A percentile compares a stretch with the other conserved stretches of the same genome.
phyloP scores from a whole-genome alignment of 2,797 vertebrate genomes.

The Melanitta fusca region DNA sequence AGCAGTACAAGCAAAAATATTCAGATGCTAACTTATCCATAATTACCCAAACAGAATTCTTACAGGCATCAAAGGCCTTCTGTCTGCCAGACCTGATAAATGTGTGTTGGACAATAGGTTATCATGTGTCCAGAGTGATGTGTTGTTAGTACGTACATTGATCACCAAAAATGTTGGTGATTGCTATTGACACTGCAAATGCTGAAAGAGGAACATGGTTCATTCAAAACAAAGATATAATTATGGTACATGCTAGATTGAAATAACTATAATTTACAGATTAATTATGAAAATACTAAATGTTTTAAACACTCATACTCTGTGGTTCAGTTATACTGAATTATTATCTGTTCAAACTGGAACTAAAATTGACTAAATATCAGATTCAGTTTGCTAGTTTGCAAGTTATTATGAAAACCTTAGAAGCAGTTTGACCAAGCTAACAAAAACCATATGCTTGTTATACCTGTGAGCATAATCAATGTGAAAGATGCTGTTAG shows the following conservation, averaged over 20 bases:
- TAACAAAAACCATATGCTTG: background rate
- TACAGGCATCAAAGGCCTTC: background rate
- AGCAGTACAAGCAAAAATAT: background rate
- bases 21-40: background rate
- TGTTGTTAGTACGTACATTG: background rate
- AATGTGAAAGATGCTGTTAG: background rate
- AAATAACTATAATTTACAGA: background rate
- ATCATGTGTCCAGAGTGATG: background rate
- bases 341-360: background rate
- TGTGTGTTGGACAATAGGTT: background rate
- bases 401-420: background rate
- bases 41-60: background rate
- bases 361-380: background rate
- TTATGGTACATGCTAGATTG: background rate
- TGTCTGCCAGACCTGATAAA: background rate
- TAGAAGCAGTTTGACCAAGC: background rate
- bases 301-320: background rate
- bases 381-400: background rate
- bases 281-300: background rate
- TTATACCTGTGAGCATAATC: background rate
- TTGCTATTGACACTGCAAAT: rapidly evolving
- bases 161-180: background rate
- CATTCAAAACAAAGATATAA: background rate
- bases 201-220: background rate
- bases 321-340: background rate